Conservation (phyloP, 2,113 vertebrate genomes). For the Sterna hirundo region DNA sequence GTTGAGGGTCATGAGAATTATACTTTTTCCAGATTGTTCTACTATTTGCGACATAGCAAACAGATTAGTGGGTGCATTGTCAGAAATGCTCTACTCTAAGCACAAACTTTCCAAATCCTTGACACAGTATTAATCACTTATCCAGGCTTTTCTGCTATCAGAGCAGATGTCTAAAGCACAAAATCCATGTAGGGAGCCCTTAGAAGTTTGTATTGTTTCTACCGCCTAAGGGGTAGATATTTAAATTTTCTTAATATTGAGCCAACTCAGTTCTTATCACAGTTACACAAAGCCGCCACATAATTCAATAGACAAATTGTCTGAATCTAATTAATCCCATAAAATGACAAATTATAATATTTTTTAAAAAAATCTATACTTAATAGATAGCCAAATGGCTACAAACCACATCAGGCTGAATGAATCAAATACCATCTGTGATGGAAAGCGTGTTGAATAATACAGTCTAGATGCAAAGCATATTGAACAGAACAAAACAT, state of each 20-base stretch:
- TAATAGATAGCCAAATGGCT: not conserved
- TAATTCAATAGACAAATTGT: constrained; percentile 5
- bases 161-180: constrained; percentile 27
- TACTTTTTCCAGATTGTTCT: not conserved
- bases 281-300: not conserved
- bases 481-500: constrained; percentile 19
- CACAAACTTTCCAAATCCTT: constrained; percentile 27
- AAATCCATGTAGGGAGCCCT: constrained; percentile 11
- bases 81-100: not conserved
- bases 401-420: not conserved
- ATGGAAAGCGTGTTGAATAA: not conserved
- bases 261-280: constrained; percentile 32
- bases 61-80: not conserved
- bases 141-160: not conserved
- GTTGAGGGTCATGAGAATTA: not conserved
- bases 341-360: not conserved
- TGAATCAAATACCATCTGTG: not conserved
- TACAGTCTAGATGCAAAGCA: not conserved
- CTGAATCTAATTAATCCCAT: constrained; percentile 41
- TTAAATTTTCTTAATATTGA: constrained; percentile 22
- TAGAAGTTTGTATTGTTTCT: constrained; percentile 35
- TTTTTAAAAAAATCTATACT: not conserved
- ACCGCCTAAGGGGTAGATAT: not conserved
- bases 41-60: not conserved
- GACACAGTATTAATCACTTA: not conserved